Base-by-base conservation (phyloP, 1,140 invertebrate species). In the Drosophila grimshawi region DNA sequence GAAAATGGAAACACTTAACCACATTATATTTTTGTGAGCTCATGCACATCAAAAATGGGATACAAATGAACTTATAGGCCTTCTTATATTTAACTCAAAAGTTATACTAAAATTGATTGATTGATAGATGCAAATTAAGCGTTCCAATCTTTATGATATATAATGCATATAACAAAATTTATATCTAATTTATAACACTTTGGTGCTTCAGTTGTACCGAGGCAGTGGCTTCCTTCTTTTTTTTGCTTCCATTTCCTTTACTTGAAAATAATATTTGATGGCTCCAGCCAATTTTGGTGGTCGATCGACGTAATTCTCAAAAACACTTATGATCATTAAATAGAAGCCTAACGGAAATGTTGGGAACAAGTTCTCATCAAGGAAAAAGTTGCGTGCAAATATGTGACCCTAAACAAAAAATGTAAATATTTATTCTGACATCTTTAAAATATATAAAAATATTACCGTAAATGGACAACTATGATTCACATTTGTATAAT, bases 401-500 rank as follows among this genome's bases (percentile, higher is more conserved):
- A 67, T 0, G 10, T 67, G 65, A 1, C 65, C 65, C 35, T 37
- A 5, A 7, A 7, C 1, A 37, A 37, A 37, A 37, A 0, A 19
- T 19, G 19, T 1, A 19, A 7, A 37, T 37, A 2, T 5, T 37
- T 37, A 37, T 6, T 37, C 5, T 5, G 33, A 33, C 33, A 2
- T 33, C 19, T 19, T 19, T 19, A 19, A 19, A 19, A 33, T 33
- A 33, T 33, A 5, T 33, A 33, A 33, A 29, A 45, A 8, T 30
- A 10, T 48, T 61, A 61, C 57, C n/a, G 11, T 10, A 3, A 30
- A 45, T 4, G 66, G 66, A 30, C 66, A 68, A 3, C 8, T 27
- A 8, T 48, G 49, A 73, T 66, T 66, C 1, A 43, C 6, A 37
- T 81, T 82, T 0, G 79, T 48, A 10, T 29, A 76, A 7, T 39